These are phyloP conservation scores for Sylvicola cinctus DNA, from an alignment of 2,888 invertebrate genomes.

Conservation along the genomic window DNA sequence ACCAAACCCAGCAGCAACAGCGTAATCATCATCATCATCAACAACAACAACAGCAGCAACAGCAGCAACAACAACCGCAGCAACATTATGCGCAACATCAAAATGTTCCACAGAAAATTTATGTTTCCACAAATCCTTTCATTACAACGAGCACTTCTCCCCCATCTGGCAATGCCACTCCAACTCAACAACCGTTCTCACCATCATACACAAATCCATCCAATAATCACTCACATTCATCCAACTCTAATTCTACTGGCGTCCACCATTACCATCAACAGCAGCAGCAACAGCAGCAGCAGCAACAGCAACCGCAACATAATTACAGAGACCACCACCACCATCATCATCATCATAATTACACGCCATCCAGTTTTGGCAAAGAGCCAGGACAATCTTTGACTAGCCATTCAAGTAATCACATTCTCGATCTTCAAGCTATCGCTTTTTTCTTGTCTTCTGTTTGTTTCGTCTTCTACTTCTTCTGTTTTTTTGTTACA, in stretches of 20 bases:
- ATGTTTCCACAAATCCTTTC: conserved; percentile 7
- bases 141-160: conserved; percentile 2
- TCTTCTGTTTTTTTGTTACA: conserved; percentile 12
- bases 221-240: conserved; percentile 6
- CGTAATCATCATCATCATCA: conserved; percentile 17
- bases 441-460: conserved; percentile 19
- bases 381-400: conserved; percentile 10
- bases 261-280: too few relatives aligned
- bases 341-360: conserved; percentile 13
- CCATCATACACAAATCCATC: conserved; percentile 11
- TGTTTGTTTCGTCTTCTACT: conserved; percentile 7
- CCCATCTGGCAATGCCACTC: conserved; percentile 3
- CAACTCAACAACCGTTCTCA: conserved; percentile 2
- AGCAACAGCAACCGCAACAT: conserved; percentile 14
- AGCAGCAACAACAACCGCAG: conserved; percentile 11
- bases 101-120: conserved; percentile 7
- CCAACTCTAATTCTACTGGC: too few relatives aligned
- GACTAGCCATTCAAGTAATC: too few relatives aligned
- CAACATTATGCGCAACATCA: conserved; percentile 9
- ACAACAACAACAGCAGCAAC: conserved; percentile 9
- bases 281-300: conserved; percentile 14
- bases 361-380: conserved; percentile 13
- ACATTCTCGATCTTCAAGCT: conserved; percentile 9
- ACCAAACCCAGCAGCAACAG: conserved; percentile 12
- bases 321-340: conserved; percentile 13